phyloP scores from a whole-genome alignment of 2,888 invertebrate genomes.

The Drosophila falleni region DNA sequence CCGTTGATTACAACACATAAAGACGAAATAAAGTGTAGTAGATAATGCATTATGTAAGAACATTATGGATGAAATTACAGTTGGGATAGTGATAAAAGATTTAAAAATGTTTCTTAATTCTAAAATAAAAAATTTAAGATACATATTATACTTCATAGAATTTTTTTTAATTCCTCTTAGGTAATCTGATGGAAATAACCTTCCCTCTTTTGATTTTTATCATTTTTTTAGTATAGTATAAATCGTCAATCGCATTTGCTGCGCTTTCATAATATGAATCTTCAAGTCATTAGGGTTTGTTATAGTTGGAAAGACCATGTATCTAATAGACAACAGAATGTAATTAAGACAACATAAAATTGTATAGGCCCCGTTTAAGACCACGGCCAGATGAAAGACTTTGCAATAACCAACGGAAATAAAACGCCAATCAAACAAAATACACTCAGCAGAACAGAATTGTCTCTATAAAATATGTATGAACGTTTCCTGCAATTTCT shows the following conservation, averaged over 20 bases:
- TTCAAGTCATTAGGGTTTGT: conserved; percentile 17
- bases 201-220: not conserved
- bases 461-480: not conserved
- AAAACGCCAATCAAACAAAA: conserved; percentile 13
- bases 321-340: conserved; percentile 29
- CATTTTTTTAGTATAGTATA: not conserved
- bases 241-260: conserved; percentile 16
- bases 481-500: conserved; percentile 6
- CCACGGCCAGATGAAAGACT: conserved; percentile 12
- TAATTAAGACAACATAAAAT: conserved; percentile 38
- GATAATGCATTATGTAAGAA: not conserved
- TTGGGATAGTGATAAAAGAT: not conserved
- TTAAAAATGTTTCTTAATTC: not conserved
- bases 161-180: not conserved
- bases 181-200: not conserved
- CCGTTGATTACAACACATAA: conserved; percentile 8
- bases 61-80: not conserved
- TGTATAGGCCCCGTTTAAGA: conserved; percentile 40
- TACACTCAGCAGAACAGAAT: not conserved
- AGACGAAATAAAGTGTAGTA: not conserved
- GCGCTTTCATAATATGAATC: conserved; percentile 15
- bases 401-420: conserved; percentile 17
- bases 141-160: not conserved
- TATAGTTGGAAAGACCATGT: conserved; percentile 15
- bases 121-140: not conserved